These are phyloP conservation scores for Salpingus planirostris DNA, from an alignment of 2,888 invertebrate species.

Conservation along the genomic window DNA sequence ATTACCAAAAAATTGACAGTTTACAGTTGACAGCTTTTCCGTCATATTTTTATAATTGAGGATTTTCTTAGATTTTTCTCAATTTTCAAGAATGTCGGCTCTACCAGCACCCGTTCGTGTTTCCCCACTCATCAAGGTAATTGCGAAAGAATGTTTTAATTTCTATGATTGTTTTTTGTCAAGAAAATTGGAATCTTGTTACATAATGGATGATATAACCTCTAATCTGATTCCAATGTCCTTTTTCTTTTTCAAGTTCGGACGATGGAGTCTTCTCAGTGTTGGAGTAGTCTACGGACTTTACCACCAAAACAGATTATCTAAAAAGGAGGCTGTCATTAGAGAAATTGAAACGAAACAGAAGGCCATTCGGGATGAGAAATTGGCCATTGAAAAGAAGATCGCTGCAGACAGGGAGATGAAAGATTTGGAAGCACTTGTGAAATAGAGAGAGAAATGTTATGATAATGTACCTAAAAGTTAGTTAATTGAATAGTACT, in stretches of 20 bases:
- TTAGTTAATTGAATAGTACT: constrained; percentile 12
- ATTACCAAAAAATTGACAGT: neutral
- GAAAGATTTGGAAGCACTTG: constrained; percentile 32
- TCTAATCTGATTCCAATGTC: no score
- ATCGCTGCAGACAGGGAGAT: constrained; percentile 47
- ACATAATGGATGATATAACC: constrained; percentile 16
- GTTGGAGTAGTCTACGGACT: constrained; percentile 69
- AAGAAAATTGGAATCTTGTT: constrained; percentile 2
- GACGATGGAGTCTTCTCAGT: constrained; percentile 69
- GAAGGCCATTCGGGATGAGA: constrained; percentile 59
- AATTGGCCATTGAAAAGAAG: constrained; percentile 64
- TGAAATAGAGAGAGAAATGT: constrained; percentile 15
- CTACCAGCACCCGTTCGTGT: constrained; percentile 64
- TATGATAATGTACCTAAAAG: constrained; percentile 5
- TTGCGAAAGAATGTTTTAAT: constrained; percentile 1
- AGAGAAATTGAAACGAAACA: constrained; percentile 61
- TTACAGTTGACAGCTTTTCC: neutral
- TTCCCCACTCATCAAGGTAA: constrained; percentile 72
- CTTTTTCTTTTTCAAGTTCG: constrained; percentile 67
- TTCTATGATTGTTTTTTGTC: neutral
- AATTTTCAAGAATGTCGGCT: constrained; percentile 28
- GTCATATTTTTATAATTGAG: neutral
- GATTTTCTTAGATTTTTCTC: neutral
- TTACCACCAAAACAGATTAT: constrained; percentile 59
- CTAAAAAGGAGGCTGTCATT: constrained; percentile 55